Base-by-base conservation (phyloP, 2,113 vertebrate species). In the Caretta caretta region DNA sequence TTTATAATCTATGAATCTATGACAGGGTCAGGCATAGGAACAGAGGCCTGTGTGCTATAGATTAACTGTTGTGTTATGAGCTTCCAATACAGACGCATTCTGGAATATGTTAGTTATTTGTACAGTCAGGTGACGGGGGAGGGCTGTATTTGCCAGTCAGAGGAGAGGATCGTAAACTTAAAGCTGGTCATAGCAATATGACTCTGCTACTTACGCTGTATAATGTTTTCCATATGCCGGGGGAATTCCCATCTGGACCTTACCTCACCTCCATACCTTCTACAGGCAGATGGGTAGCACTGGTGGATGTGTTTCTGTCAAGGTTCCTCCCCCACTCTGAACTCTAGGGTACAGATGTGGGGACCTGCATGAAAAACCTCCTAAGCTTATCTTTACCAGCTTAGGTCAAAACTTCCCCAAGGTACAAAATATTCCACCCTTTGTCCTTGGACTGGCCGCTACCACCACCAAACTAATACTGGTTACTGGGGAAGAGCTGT, bases 121-220 rank as follows among this genome's bases (percentile, higher is more conserved):
- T 56, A 6, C 5, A 20, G 38, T 8, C 69, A 10, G 83, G 46
- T 0, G 0, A 1, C 3, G 56, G 19, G 8, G 46, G 31, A 31
- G 48, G 20, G 2, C 38, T 48, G 53, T 6, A 79, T 29, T 8
- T 82, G 83, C 53, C 2, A 4, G 24, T 35, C 20, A 13, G 29
- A 50, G 72, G 14, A 27, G n/a, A 25, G 42, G n/a, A 14, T 75
- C 14, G 12, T 12, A 51, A 38, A 24, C 31, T 72, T 22, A 59
- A 42, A 50, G 42, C 13, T 75, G n/a, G 3, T 50, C 31, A 14
- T 51, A 49, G 25, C 35, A 27, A 20, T 69, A 35, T 8, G 48
- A 50, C 27, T 29, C 13, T 31, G 27, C 48, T 48, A 50, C 7
- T 16, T 79, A 50, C 2, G 5, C 16, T 50, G 17, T 16, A 20